A percentile compares a stretch with the other conserved stretches of the same genome.
phyloP scores from a whole-genome alignment of 2,113 vertebrate species.

The Corythornis vintsioides region DNA sequence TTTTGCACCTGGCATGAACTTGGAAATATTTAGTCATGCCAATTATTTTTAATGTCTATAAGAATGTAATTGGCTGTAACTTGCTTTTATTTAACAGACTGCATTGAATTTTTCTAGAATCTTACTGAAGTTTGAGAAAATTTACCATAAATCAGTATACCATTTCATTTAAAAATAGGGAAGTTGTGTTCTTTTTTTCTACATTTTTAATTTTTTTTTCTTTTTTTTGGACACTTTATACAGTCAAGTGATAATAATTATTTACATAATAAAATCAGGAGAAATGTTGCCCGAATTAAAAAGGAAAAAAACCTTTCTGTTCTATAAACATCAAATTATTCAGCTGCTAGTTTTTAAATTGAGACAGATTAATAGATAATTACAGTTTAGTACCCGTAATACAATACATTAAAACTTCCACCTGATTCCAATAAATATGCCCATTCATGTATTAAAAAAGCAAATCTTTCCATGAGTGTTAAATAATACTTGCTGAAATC shows the following conservation, averaged over 20 bases:
- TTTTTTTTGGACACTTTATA: neutral
- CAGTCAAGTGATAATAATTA: neutral
- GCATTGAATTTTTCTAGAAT: neutral
- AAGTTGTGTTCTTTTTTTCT: neutral
- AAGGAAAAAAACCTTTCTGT: neutral
- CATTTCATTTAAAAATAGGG: neutral
- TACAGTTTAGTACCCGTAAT: neutral
- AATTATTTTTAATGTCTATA: slow-evolving; percentile 33
- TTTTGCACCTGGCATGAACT: slow-evolving; percentile 48
- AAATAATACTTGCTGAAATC: neutral
- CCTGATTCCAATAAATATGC: neutral
- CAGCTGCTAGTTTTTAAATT: neutral
- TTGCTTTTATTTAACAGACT: neutral
- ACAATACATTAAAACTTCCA: neutral
- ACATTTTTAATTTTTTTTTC: neutral
- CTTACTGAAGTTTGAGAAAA: neutral
- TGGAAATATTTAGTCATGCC: slow-evolving; percentile 16
- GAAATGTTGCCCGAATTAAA: neutral
- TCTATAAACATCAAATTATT: neutral
- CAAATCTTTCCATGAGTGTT: neutral
- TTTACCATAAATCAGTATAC: neutral
- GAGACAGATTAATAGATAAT: neutral
- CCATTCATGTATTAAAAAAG: neutral
- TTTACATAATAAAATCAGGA: neutral
- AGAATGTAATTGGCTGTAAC: slow-evolving; percentile 22